Evolutionary conservation across 2,113 vertebrate species (phyloP).

Genomic region (Datnioides undecimradiatus): DNA sequence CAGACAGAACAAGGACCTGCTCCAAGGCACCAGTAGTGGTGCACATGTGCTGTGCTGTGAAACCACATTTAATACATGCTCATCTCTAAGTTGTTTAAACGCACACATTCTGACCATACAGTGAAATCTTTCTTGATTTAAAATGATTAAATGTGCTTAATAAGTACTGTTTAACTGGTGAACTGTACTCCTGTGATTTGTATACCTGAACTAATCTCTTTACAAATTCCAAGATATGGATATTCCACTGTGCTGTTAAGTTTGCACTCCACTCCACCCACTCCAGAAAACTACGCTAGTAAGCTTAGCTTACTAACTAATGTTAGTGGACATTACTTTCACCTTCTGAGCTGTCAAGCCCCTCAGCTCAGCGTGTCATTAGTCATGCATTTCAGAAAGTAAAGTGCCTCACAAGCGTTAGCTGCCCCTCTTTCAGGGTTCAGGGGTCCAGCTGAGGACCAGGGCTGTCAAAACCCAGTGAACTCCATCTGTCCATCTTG

Average conservation of each 20-base stretch:
- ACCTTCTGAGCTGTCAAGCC: background rate
- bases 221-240: background rate
- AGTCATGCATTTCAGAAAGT: background rate
- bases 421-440: background rate
- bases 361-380: background rate
- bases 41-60: no score
- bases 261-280: background rate
- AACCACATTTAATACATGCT: background rate
- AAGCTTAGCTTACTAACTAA: background rate
- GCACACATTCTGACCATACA: background rate
- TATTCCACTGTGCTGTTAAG: background rate
- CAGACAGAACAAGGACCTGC: background rate
- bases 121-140: background rate
- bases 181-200: background rate
- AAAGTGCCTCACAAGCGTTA: background rate
- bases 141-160: background rate
- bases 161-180: background rate
- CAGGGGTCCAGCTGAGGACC: background rate
- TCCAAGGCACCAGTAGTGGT: background rate
- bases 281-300: background rate
- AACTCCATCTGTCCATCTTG: background rate
- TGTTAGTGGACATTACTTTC: background rate
- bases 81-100: background rate
- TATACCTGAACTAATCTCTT: background rate
- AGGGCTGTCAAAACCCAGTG: background rate